phyloP scores from a whole-genome alignment of 2,113 vertebrate genomes.

The Petaurus breviceps region DNA sequence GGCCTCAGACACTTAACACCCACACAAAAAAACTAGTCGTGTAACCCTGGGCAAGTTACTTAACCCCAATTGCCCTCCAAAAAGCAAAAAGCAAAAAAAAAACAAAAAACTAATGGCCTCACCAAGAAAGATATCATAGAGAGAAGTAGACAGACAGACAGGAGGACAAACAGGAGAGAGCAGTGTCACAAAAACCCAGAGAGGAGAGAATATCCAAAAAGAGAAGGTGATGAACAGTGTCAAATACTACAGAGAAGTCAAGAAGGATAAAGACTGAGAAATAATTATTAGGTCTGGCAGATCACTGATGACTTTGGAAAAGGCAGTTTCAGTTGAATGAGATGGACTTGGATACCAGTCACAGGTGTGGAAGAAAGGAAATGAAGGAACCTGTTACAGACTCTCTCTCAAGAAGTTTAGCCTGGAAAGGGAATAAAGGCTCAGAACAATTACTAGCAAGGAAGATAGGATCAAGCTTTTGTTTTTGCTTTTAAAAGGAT shows the following conservation, averaged over 20 bases:
- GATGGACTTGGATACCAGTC: neutral
- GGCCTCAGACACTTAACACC: no score
- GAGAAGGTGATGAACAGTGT: neutral
- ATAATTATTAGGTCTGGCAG: neutral
- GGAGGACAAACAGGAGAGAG: neutral
- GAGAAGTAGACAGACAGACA: neutral
- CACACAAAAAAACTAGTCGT: no score
- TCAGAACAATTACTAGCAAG: neutral
- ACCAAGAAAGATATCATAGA: neutral
- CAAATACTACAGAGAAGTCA: neutral
- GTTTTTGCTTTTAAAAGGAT: neutral
- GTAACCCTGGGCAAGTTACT: no score
- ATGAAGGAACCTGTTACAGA: neutral
- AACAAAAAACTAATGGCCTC: neutral
- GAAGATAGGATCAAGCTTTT: neutral
- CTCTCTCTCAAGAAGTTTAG: neutral
- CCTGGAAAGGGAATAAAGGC: neutral
- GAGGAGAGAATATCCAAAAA: neutral
- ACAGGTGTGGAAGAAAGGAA: neutral
- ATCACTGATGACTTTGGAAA: neutral
- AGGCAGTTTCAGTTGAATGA: neutral
- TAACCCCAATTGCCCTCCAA: no score
- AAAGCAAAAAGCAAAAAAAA: no score
- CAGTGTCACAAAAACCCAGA: neutral
- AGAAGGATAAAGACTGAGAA: neutral